Conservation (phyloP, 1,140 invertebrate species). For the Drosophila orena region DNA sequence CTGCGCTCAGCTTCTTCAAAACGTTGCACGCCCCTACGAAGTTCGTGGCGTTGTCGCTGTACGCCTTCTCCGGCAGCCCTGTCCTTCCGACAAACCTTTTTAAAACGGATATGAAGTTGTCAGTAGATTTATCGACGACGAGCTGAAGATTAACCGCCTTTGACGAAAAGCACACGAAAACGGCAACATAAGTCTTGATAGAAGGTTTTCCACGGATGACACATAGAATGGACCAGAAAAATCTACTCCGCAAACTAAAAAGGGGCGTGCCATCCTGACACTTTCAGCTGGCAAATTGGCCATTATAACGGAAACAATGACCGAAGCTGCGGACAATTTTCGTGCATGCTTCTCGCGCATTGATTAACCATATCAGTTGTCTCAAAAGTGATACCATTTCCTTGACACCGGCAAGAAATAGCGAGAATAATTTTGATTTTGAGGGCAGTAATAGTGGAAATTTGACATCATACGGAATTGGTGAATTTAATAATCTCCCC, state of each 20-base stretch:
- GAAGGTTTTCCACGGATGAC: not conserved
- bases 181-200: not conserved
- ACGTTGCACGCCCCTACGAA: too few species aligned
- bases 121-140: not conserved
- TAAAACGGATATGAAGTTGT: not conserved
- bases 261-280: not conserved
- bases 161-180: not conserved
- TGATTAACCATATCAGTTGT: slow-evolving; percentile 2
- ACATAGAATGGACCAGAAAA: not conserved
- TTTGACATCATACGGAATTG: slow-evolving; percentile 1
- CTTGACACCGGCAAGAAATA: slow-evolving; percentile 2
- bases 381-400: not conserved
- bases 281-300: not conserved
- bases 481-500: not conserved
- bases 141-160: not conserved
- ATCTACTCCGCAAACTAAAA: not conserved
- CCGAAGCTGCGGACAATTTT: not conserved
- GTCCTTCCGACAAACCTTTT: not conserved
- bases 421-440: not conserved
- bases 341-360: not conserved
- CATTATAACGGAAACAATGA: not conserved
- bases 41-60: too few species aligned
- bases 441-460: not conserved
- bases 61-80: too few species aligned
- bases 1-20: too few species aligned